phyloP scores from a whole-genome alignment of 2,888 invertebrate genomes.

The Phragmatobia fuliginosa region DNA sequence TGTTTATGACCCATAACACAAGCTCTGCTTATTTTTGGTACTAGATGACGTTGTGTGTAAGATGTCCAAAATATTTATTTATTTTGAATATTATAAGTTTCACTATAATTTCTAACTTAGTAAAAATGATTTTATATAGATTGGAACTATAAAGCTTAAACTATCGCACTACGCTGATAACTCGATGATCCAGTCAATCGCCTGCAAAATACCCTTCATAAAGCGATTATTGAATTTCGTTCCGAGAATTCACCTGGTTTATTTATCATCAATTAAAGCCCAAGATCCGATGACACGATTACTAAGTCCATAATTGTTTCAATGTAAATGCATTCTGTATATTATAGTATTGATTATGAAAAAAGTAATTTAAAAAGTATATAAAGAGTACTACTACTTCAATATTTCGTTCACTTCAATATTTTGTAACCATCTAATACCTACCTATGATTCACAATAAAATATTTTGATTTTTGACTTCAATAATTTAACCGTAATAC shows the following conservation, averaged over 20 bases:
- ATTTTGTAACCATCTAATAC: too few relatives aligned
- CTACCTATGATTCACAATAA: too few relatives aligned
- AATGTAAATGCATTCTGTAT: neutral
- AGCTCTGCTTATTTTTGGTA: too few relatives aligned
- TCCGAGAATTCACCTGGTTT: neutral
- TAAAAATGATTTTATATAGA: neutral
- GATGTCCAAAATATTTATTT: too few relatives aligned
- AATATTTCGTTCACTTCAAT: too few relatives aligned
- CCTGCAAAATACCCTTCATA: conserved; percentile 4
- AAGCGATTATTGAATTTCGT: neutral
- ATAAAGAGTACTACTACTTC: too few relatives aligned
- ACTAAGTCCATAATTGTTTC: neutral
- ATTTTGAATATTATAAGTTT: neutral
- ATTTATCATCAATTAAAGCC: neutral
- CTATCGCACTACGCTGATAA: neutral
- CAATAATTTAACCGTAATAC: too few relatives aligned
- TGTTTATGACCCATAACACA: too few relatives aligned
- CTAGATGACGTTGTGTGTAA: too few relatives aligned
- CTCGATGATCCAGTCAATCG: conserved; percentile 2
- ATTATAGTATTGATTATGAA: neutral
- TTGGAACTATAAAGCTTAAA: neutral
- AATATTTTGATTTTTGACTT: too few relatives aligned
- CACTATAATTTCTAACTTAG: neutral
- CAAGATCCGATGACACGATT: neutral
- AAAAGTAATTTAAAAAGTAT: too few relatives aligned